Base-by-base conservation (phyloP, 2,888 invertebrate genomes). In the Trissolcus japonicus region DNA sequence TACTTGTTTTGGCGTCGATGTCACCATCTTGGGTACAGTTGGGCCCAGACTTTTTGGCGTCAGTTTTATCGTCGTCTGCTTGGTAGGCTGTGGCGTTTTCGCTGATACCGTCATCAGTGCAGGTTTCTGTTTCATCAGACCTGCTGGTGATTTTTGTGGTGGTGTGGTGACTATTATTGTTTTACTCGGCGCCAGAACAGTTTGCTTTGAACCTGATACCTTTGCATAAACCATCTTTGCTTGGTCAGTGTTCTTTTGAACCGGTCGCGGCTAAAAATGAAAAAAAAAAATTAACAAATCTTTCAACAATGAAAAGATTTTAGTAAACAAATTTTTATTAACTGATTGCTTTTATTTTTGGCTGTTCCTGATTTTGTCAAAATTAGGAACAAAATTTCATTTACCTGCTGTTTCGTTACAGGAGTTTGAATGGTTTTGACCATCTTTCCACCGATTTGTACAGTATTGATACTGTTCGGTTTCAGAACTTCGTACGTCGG, bases 401-500 rank as follows among this genome's bases (percentile, higher is more conserved):
- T 55, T 21, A 68, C 68, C 11, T 50, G 2, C 14, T 14, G 35
- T 48, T 69, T 69, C 35, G 43, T 29, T 14, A 40, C 19, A 6
- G 63, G 65, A 4, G 61, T 21, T 29, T 69, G 61, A 4, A 60
- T 72, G 43, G 56, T 67, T 41, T 76, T 60, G 7, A 72, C 46
- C 1, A 16, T 3, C 50, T 60, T 73, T 46, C 65, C 73, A 19
- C 65, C 73, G 35, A 68, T 25, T 48, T 74, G 55, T 21, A 73
- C 14, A 41, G 87, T 79, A 4, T 85, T 80, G 25, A 87, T 81
- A 80, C 82, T 86, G 75, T 84, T 86, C 0, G 94, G 93, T 76
- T 93, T 91, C 4, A 96, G 93, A 0, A 96, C 95, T 91, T 97
- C 96, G 88, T 93, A 97, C 0, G 95, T 94, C 2, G 96, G 97